Evolutionary conservation across 2,113 vertebrate genomes (phyloP).

Genomic region (Odobenus rosmarus): DNA sequence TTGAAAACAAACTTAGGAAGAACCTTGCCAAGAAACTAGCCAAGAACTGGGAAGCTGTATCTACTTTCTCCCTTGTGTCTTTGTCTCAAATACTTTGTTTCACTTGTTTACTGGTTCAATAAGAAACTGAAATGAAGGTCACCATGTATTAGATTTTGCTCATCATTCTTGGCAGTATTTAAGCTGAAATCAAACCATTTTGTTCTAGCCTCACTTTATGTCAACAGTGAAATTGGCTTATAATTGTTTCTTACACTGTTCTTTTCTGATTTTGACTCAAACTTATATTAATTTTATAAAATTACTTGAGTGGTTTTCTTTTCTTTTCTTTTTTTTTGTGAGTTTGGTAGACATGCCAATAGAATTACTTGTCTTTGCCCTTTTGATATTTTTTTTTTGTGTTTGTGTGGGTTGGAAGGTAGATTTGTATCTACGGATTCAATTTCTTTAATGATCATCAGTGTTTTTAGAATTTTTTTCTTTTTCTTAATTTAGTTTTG

Average conservation of each 20-base stretch:
- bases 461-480: background rate
- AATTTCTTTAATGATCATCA: background rate
- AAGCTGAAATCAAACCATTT: background rate
- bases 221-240: background rate
- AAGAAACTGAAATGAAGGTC: background rate
- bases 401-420: background rate
- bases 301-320: background rate
- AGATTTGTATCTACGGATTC: background rate
- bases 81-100: background rate
- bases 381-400: background rate
- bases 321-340: background rate
- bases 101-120: background rate
- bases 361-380: background rate
- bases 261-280: background rate
- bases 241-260: background rate
- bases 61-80: background rate
- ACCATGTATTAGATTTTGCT: background rate
- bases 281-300: background rate
- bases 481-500: constrained; percentile 36
- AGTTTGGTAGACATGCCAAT: background rate
- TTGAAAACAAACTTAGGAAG: background rate
- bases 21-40: background rate
- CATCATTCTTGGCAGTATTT: background rate
- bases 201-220: background rate
- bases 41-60: background rate